Evolutionary conservation across 2,888 invertebrate species (phyloP), one percentile per base, ranked within the genome.

Genomic region (Mesoligia furuncula): DNA sequence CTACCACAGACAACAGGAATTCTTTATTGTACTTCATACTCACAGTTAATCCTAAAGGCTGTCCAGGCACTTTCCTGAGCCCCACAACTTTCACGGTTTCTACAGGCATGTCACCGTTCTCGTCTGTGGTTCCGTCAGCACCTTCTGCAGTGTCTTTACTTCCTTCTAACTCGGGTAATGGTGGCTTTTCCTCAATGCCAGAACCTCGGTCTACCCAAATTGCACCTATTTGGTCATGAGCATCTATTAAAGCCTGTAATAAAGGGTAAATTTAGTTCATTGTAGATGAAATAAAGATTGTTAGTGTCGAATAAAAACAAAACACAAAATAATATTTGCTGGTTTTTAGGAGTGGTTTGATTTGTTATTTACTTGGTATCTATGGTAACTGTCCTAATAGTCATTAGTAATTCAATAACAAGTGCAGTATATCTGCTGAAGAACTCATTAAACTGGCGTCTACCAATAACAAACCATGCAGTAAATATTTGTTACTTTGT

Each of bases 81-180:
- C 99, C 98, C 45, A 99, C 99, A 95, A 99, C 98, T 95, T 99
- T 98, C 51, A 99, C 98, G 62, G 98, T 98, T 93, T 98, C 98
- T 78, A 98, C 97, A 79, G 98, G 98, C 98, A 98, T 98, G 89
- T 97, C 96, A 94, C 95, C 97, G 93, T 97, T 97, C 87, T 96
- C 95, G 73, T 95, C 96, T 11, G 93, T 92, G 80, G 88, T 92
- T 7, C 93, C 94, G 59, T 93, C 92, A 70, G 86, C 86, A 66
- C 87, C 90, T 79, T 91, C 91, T 59, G 91, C 91, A 61, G 79
- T 81, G 88, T 96, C 96, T 90, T 95, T 95, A 31, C 70, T 90
- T 31, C 89, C 92, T 83, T 94, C 93, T 79, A 91, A 89, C 87
- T 94, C 92, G 73, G 93, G 92, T 61, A 94, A 91, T 68, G 70